Evolutionary conservation across 30 jellyfish, hydroid and myxozoan species (phyloP).

Genomic region (Aurelia aurita complex sp. Pacific): DNA sequence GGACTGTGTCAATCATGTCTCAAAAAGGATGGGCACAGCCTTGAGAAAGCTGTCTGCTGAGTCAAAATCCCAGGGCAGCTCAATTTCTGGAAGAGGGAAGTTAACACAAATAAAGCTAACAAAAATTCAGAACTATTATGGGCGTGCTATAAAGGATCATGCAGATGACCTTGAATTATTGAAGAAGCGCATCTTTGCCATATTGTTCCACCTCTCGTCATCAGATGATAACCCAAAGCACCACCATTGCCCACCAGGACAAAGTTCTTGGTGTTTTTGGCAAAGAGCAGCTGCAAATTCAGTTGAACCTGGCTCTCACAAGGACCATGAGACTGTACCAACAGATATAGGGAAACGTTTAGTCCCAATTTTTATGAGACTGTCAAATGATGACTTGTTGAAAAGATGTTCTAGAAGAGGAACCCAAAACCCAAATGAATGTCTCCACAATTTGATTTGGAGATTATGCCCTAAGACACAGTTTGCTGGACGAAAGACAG

Average conservation of each 20-base stretch:
- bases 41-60: conserved; percentile 13
- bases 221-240: too few species aligned
- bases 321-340: neutral
- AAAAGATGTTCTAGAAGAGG: neutral
- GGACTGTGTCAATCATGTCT: conserved; percentile 57
- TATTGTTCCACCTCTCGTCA: too few species aligned
- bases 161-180: neutral
- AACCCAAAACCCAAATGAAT: conserved; percentile 28
- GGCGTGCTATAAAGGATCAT: conserved; percentile 5
- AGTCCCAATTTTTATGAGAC: conserved; percentile 1
- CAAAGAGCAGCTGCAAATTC: neutral
- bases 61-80: neutral
- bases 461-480: conserved; percentile 14
- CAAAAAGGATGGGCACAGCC: conserved; percentile 70
- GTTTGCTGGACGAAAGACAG: conserved; percentile 3
- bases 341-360: neutral
- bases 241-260: neutral
- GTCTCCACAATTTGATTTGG: conserved; percentile 10
- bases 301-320: neutral
- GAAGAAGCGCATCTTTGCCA: conserved; percentile 2
- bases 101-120: neutral
- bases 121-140: conserved; percentile 19
- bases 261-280: conserved; percentile 17
- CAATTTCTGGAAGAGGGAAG: neutral
- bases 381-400: conserved; percentile 7